phyloP scores from a whole-genome alignment of 2,797 vertebrate species.

The Neoniphon sammara region DNA sequence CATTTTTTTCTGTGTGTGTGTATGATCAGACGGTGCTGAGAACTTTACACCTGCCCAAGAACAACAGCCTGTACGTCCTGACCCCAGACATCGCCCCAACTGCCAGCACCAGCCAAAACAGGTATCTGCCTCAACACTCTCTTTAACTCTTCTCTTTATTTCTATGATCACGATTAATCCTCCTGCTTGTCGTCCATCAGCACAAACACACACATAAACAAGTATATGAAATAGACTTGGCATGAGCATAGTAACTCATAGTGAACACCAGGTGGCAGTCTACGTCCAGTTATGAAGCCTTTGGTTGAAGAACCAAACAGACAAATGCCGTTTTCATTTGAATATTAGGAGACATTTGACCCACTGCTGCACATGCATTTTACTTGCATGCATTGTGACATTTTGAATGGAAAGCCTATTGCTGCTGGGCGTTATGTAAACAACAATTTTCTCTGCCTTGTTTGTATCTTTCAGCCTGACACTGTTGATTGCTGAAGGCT shows the following conservation, averaged over 20 bases:
- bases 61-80: constrained; percentile 98
- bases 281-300: constrained; percentile 24
- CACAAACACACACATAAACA: background rate
- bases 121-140: constrained; percentile 80
- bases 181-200: background rate
- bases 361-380: constrained; percentile 55
- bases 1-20: constrained; percentile 36
- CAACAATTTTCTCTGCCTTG: constrained; percentile 43
- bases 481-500: constrained; percentile 49
- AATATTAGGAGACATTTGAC: constrained; percentile 68
- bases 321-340: constrained; percentile 35
- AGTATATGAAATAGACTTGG: background rate
- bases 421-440: constrained; percentile 60
- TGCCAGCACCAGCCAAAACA: constrained; percentile 93
- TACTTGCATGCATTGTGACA: constrained; percentile 69
- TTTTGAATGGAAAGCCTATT: constrained; percentile 61
- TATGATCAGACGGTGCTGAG: constrained; percentile 90
- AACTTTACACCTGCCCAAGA: constrained; percentile 98
- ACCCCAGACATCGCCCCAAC: constrained; percentile 94
- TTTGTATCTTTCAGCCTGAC: constrained; percentile 37
- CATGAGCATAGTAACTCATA: background rate
- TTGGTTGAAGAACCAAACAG: background rate
- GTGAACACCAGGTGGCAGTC: constrained; percentile 75
- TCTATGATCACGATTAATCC: background rate
- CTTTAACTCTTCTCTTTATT: background rate